Percentiles rank a stretch among this genome's conserved stretches.
Conservation (phyloP, 2,888 invertebrate genomes). For the Yponomeuta evonymella region DNA sequence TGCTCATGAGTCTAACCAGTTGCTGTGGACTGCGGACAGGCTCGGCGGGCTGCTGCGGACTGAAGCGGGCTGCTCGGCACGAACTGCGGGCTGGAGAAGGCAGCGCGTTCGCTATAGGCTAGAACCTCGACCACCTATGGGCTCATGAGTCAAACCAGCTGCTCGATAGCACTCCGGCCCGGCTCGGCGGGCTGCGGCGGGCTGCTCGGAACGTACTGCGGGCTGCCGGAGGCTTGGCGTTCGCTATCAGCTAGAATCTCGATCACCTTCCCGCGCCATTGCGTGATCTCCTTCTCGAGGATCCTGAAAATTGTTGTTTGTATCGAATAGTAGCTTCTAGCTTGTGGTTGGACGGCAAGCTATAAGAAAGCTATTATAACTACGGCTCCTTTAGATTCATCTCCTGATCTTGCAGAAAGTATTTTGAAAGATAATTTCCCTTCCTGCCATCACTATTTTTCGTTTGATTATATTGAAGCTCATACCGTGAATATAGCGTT, state of each 20-base stretch:
- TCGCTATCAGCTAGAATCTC: slow-evolving; percentile 28
- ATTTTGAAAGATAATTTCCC: no score
- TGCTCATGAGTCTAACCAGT: no score
- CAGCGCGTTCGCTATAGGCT: slow-evolving; percentile 23
- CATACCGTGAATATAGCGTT: no score
- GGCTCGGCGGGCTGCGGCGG: slow-evolving; percentile 42
- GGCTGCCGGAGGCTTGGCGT: slow-evolving; percentile 16
- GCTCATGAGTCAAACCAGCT: slow-evolving; percentile 36
- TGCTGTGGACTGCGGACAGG: no score
- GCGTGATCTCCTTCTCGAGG: slow-evolving; percentile 45
- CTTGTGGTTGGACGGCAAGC: background rate
- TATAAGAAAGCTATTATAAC: background rate
- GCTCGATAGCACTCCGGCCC: slow-evolving; percentile 44
- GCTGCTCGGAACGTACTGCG: slow-evolving; percentile 29
- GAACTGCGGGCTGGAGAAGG: slow-evolving; percentile 40
- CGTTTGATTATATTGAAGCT: no score
- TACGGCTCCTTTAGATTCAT: no score
- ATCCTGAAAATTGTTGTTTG: slow-evolving; percentile 31
- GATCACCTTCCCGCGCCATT: slow-evolving; percentile 41
- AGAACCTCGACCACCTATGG: no score
- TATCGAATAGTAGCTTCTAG: background rate
- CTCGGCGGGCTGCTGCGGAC: no score
- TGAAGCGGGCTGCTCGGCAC: slow-evolving; percentile 19
- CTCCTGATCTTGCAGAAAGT: no score
- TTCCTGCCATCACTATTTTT: no score